Evolutionary conservation across 2,888 invertebrate genomes (phyloP).

Genomic region (Aleiodes alternator): DNA sequence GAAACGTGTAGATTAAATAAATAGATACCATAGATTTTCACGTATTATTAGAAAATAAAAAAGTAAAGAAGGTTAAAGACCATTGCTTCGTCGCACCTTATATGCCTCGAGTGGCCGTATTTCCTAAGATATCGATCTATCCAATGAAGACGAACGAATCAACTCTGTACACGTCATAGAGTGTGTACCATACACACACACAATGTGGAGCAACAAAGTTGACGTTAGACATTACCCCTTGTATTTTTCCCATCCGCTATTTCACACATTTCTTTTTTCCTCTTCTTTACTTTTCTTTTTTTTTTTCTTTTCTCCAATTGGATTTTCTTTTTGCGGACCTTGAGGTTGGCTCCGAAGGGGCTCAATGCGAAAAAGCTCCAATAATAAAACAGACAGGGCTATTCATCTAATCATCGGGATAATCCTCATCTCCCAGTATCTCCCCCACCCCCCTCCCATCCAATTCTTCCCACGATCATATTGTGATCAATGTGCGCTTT

Average conservation of each 20-base stretch:
- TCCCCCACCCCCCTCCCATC: background rate
- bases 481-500: conserved; percentile 20
- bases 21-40: no score
- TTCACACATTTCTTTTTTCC: conserved; percentile 14
- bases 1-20: no score
- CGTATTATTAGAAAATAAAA: background rate
- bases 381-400: background rate
- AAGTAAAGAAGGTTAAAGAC: conserved; percentile 56
- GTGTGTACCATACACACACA: conserved; percentile 22
- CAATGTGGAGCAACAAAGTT: conserved; percentile 37
- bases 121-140: conserved; percentile 63
- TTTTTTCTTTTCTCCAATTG: background rate
- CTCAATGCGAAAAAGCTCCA: background rate
- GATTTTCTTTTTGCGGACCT: background rate
- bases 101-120: conserved; percentile 31
- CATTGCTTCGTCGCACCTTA: conserved; percentile 33
- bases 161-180: conserved; percentile 60
- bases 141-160: conserved; percentile 61
- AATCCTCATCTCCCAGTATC: background rate
- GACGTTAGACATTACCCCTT: conserved; percentile 18
- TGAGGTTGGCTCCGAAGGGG: background rate
- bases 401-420: background rate
- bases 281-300: background rate
- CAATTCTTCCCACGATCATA: background rate
- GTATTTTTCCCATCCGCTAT: conserved; percentile 19